These are phyloP conservation scores for Napeogenes inachia DNA, from an alignment of 2,888 invertebrate species.

Conservation along the genomic window DNA sequence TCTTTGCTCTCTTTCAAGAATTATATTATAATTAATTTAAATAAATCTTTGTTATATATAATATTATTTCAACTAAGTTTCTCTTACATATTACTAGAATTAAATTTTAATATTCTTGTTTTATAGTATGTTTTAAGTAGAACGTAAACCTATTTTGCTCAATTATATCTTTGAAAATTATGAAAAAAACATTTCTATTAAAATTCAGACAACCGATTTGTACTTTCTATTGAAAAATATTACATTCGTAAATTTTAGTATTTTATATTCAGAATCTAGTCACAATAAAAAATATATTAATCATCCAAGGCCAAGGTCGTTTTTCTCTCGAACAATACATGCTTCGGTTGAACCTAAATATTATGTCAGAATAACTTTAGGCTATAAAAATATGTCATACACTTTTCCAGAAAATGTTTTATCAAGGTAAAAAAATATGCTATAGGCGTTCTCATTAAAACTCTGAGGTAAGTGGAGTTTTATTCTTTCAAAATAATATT, in stretches of 20 bases:
- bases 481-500: neutral
- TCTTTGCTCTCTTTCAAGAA: too few relatives aligned
- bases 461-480: constrained; percentile 2
- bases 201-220: neutral
- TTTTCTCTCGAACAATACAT: constrained; percentile 35
- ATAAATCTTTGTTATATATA: too few relatives aligned
- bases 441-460: constrained; percentile 1
- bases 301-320: constrained; percentile 36
- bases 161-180: neutral
- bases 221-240: neutral
- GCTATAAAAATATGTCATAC: constrained; percentile 10
- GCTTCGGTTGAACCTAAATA: constrained; percentile 27
- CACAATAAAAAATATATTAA: constrained; percentile 34
- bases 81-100: too few relatives aligned
- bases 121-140: too few relatives aligned
- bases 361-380: constrained; percentile 20
- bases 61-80: too few relatives aligned
- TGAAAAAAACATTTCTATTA: neutral
- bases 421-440: constrained; percentile 4
- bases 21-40: too few relatives aligned
- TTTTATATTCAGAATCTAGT: constrained; percentile 2
- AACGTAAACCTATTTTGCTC: too few relatives aligned
- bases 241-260: neutral
- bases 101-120: too few relatives aligned
- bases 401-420: neutral